Evolutionary conservation across 2,888 invertebrate genomes (phyloP), one percentile per base, ranked within the genome.

Genomic region (Eupithecia centaureata): DNA sequence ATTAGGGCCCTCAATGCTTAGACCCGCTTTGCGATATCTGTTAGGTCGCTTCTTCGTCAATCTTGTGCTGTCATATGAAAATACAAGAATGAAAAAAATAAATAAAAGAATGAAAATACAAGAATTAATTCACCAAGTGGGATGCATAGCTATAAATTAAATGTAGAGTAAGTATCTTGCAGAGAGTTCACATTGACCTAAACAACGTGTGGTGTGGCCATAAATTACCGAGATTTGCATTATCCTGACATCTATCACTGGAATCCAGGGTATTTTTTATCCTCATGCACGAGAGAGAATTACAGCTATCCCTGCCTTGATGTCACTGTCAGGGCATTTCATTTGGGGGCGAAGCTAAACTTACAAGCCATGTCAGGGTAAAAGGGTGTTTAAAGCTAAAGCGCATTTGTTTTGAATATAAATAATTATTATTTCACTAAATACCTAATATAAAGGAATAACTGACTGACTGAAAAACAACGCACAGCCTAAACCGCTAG

Each of bases 171-270:
- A 35, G 12, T 35, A 2, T 12, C 22, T 10, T 59, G 59, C n/a
- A n/a, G 22, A 38, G 5, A 42, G 10, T 42, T 18, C 38, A n/a
- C 7, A n/a, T 2, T 22, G 18, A 42, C 10, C 42, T 54, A 38
- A 10, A 7, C 52, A 13, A 35, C n/a, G n/a, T 42, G 33, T 57
- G 28, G 38, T 57, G 32, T 35, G 47, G 56, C 33, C 25, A 61
- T 64, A 38, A 25, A 35, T 65, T 51, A 38, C 64, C 22, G 61
- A 35, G 58, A 68, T 68, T 65, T 68, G 38, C 61, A 38, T 61
- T 61, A 68, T 61, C 64, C 64, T 42, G 32, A 58, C 61, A 68
- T 65, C 38, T 32, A 62, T 68, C 64, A 61, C 58, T 35, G 18
- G 47, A 61, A 61, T 52, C 52, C 58, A 47, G 38, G 28, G 27